Percentiles rank a stretch among this genome's conserved stretches.
Conservation (phyloP, 2,888 invertebrate genomes). For the Ceramica pisi region DNA sequence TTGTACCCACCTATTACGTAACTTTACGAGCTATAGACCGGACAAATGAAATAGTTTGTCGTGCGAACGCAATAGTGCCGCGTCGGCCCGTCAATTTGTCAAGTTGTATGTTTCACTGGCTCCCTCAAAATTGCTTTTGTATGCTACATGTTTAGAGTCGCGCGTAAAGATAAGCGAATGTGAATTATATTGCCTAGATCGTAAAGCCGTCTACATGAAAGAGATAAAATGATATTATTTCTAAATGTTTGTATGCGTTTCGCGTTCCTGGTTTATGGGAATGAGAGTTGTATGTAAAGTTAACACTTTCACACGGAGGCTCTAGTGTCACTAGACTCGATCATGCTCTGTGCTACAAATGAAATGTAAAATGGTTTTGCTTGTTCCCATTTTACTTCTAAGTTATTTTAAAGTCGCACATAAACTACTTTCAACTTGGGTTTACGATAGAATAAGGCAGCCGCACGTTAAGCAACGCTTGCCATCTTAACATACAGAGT, state of each 20-base stretch:
- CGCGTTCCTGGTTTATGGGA: slow-evolving; percentile 52
- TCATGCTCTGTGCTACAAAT: slow-evolving; percentile 18
- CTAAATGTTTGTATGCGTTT: slow-evolving; percentile 57
- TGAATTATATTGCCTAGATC: slow-evolving; percentile 65
- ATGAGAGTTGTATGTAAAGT: slow-evolving; percentile 42
- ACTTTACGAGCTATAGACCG: slow-evolving; percentile 78
- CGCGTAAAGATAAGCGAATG: slow-evolving; percentile 69
- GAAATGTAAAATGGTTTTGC: slow-evolving; percentile 14
- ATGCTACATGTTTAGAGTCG: slow-evolving; percentile 68
- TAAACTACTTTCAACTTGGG: not conserved
- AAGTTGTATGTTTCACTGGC: slow-evolving; percentile 72
- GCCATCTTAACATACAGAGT: too few relatives aligned
- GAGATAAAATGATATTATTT: slow-evolving; percentile 65
- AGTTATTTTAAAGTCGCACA: slow-evolving; percentile 14
- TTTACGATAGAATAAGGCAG: not conserved
- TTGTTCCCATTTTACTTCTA: not conserved
- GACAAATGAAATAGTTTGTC: slow-evolving; percentile 81
- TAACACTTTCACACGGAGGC: slow-evolving; percentile 29
- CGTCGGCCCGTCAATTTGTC: slow-evolving; percentile 76
- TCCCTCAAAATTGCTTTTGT: slow-evolving; percentile 75
- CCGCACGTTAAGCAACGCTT: too few relatives aligned
- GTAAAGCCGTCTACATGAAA: slow-evolving; percentile 61
- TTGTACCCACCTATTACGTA: slow-evolving; percentile 71
- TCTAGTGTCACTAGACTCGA: slow-evolving; percentile 12
- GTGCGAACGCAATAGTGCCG: slow-evolving; percentile 69